Evolutionary conservation across 2,113 vertebrate species (phyloP), one percentile per base, ranked within the genome.

Genomic region (Ciconia maguari): DNA sequence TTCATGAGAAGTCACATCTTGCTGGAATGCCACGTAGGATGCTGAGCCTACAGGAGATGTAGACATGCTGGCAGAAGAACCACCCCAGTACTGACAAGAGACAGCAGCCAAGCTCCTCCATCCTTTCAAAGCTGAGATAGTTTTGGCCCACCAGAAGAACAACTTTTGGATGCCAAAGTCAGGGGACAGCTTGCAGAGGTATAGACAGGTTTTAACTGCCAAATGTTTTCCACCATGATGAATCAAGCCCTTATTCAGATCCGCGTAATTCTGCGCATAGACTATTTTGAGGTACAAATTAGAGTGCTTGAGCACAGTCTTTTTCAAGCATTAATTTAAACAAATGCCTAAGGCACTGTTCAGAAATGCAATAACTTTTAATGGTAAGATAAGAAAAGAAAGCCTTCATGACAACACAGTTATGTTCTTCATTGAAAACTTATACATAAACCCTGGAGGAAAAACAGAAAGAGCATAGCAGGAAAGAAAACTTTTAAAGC

Each of bases 21-120:
- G 8, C 51, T 38, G 36, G 51, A 71, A 49, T 4, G 14, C 16
- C 27, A 16, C 0, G 0, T 4, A 34, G 16, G 52, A 46, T 41
- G 19, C n/a, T 38, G 49, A 87, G 60, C 34, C 60, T 58, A 55
- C 69, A 61, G 58, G 41, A 86, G 54, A 13, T 26, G 32, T 0
- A 22, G 10, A 14, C 1, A 0, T n/a, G 36, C 46, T 6, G 8
- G 52, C 58, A 83, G 62, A 52, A 83, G 55, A 32, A 57, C 52
- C 44, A 44, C 6, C 10, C 5, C 36, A 48, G 30, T 1, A 3
- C 70, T 52, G 36, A 58, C 46, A 49, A 58, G 36, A 65, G 30
- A 17, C 20, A 90, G 42, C n/a, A 54, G 57, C 21, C 55, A 49
- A 82, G 38, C 14, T 92, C 11, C 34, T 46, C 48, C 16, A 2